Base-by-base conservation (phyloP, 2,113 vertebrate species). In the Seriola aureovittata region DNA sequence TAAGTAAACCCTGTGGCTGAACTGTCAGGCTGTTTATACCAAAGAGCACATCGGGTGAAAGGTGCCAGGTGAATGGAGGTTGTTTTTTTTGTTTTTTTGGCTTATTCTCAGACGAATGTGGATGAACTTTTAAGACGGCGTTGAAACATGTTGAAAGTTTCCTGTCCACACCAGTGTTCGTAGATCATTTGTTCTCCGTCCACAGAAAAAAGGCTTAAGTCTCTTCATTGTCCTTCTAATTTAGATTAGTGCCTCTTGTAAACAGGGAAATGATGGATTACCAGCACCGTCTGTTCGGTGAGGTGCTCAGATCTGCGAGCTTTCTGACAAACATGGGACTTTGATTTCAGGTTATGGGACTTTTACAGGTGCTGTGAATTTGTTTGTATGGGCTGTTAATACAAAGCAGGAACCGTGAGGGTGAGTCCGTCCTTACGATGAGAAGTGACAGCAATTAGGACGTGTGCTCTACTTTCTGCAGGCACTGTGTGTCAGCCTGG, bases 261-360 rank as follows among this genome's bases (percentile, higher is more conserved):
- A 75, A 85, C 71, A 68, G 32, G 40, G 48, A 71, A 67, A 40
- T 77, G 52, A 64, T 66, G 76, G 76, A 83, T 85, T 71, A 80
- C 29, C 38, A 17, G 6, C 64, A 42, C 68, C 63, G 67, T 80
- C 57, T 77, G 63, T 48, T 62, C 1, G 50, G 42, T 65, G 65
- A 60, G 25, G 44, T 48, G 52, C 16, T 74, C 54, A 63, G 13
- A 74, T 42, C 13, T 52, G 4, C 38, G 2, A 32, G 34, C 23
- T 34, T 14, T 60, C 32, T 58, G 32, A 59, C 65, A 65, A 64
- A 29, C 54, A 62, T 46, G 36, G 19, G 32, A 32, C 8, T 29
- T 25, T 52, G 16, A 71, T 66, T 34, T 65, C 23, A 40, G 12
- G 7, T 17, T 16, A 7, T 38, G 42, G 48, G 13, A 62, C 34